phyloP scores from a whole-genome alignment of 2,113 vertebrate species.

The Pseudonaja textilis region DNA sequence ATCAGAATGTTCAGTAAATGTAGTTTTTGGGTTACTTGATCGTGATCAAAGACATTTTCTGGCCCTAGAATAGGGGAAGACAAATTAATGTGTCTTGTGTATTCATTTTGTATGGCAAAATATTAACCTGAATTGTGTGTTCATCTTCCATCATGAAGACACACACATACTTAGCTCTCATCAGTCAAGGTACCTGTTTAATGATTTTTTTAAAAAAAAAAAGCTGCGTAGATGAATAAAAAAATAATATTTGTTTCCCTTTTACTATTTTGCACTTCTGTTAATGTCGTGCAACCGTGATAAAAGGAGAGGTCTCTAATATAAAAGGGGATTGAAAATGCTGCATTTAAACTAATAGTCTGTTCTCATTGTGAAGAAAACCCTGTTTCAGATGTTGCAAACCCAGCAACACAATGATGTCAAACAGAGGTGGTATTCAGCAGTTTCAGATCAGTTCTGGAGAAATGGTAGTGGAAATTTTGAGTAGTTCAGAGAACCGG shows the following conservation, averaged over 20 bases:
- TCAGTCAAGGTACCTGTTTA: conserved; percentile 48
- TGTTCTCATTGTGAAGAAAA: not conserved
- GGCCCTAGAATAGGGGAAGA: conserved; percentile 56
- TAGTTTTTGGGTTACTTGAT: conserved; percentile 60
- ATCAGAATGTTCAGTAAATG: conserved; percentile 44
- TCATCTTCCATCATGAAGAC: conserved; percentile 57
- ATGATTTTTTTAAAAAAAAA: conserved; percentile 18
- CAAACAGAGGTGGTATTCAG: not conserved
- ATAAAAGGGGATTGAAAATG: conserved; percentile 31
- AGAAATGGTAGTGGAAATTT: no score
- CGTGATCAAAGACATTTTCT: conserved; percentile 59
- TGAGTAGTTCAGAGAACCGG: no score
- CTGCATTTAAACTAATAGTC: not conserved
- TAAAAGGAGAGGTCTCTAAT: conserved; percentile 1
- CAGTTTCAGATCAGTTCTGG: no score
- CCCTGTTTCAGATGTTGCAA: not conserved
- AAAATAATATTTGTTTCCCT: conserved; percentile 19
- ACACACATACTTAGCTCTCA: conserved; percentile 52
- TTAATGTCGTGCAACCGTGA: not conserved
- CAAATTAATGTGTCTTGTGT: conserved; percentile 63
- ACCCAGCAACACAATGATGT: not conserved
- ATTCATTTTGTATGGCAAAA: conserved; percentile 64
- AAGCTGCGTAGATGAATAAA: not conserved
- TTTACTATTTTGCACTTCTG: not conserved
- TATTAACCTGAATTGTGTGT: conserved; percentile 62